These are phyloP conservation scores for Fabriciana adippe DNA, from an alignment of 2,888 invertebrate genomes.

Conservation along the genomic window DNA sequence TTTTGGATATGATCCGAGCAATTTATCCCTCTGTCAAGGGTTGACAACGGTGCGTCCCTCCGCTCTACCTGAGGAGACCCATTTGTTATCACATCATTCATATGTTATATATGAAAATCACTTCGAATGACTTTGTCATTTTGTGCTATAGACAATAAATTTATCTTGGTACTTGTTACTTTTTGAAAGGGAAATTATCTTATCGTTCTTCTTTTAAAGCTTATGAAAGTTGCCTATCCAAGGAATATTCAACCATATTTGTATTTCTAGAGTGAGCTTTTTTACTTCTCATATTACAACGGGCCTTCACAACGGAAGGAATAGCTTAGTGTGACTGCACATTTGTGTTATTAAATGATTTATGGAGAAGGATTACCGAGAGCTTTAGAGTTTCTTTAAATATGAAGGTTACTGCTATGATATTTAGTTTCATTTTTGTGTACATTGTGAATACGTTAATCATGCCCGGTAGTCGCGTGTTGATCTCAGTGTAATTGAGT, in stretches of 20 bases:
- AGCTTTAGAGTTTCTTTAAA: conserved; percentile 51
- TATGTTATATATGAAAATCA: conserved; percentile 44
- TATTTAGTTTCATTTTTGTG: conserved; percentile 55
- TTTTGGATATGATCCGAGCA: conserved; percentile 73
- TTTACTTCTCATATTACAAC: conserved; percentile 4
- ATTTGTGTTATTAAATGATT: conserved; percentile 82
- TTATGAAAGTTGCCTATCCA: conserved; percentile 10
- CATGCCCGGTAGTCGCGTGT: conserved; percentile 78
- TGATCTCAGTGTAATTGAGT: conserved; percentile 81
- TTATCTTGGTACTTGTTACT: conserved; percentile 51
- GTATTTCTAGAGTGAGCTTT: conserved; percentile 16
- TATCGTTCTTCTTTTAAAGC: conserved; percentile 31
- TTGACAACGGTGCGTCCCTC: conserved; percentile 77
- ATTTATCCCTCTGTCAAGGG: conserved; percentile 76
- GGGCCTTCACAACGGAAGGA: conserved; percentile 66
- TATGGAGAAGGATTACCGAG: conserved; percentile 76
- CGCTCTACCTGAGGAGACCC: conserved; percentile 66
- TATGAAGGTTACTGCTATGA: conserved; percentile 55
- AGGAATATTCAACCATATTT: conserved; percentile 24
- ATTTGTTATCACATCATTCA: conserved; percentile 50
- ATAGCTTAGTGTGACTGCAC: conserved; percentile 78
- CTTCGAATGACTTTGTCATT: conserved; percentile 45
- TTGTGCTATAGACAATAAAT: conserved; percentile 48
- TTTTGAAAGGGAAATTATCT: conserved; percentile 46
- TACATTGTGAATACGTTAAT: conserved; percentile 57